A percentile compares a stretch with the other conserved stretches of the same genome.
These are phyloP conservation scores for Crioceris asparagi DNA, from an alignment of 2,888 invertebrate genomes.

Conservation along the genomic window DNA sequence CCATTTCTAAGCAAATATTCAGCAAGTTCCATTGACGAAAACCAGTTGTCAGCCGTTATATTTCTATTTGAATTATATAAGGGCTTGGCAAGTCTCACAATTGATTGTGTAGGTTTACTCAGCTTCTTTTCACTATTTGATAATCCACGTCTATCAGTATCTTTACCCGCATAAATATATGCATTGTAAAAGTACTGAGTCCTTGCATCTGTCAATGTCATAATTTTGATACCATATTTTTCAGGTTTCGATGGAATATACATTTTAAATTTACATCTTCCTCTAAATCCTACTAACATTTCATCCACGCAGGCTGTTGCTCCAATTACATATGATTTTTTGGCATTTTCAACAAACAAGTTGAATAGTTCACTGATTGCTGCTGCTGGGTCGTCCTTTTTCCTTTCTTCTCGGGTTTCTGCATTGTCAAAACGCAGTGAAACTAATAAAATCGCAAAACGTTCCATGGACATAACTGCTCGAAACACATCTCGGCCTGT, in stretches of 20 bases:
- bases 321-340: conserved; percentile 5
- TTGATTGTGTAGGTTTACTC: conserved; percentile 23
- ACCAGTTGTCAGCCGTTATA: conserved; percentile 28
- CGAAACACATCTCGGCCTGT: conserved; percentile 16
- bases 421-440: conserved; percentile 16
- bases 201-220: conserved; percentile 23
- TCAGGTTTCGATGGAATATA: conserved; percentile 27
- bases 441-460: conserved; percentile 11
- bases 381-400: conserved; percentile 14
- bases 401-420: conserved; percentile 14
- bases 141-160: conserved; percentile 22
- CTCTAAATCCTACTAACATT: conserved; percentile 23
- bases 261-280: conserved; percentile 23
- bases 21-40: conserved; percentile 24
- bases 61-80: conserved; percentile 24
- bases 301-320: conserved; percentile 20
- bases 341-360: conserved; percentile 10
- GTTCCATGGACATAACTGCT: conserved; percentile 11
- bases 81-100: conserved; percentile 23
- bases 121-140: conserved; percentile 21
- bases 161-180: conserved; percentile 25
- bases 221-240: conserved; percentile 29
- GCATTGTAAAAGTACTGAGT: conserved; percentile 21
- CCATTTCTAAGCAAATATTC: conserved; percentile 14
- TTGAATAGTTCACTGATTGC: conserved; percentile 10